These are phyloP conservation scores for Bugula neritina DNA, from an alignment of 2,888 invertebrate genomes.

Conservation along the genomic window DNA sequence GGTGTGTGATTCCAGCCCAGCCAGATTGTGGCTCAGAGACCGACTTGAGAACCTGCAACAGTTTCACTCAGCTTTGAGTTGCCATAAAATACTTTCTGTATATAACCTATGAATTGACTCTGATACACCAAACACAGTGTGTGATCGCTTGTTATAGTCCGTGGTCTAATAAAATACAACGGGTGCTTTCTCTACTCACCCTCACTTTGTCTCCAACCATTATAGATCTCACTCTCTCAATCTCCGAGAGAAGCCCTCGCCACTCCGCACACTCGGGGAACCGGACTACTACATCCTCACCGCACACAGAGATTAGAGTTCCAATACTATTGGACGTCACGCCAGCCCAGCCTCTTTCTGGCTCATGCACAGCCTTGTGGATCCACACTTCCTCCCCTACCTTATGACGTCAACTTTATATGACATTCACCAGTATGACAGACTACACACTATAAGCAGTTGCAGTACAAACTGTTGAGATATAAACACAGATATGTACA, in stretches of 20 bases:
- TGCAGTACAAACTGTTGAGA: too few relatives aligned
- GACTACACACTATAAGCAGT: too few relatives aligned
- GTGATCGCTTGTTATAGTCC: too few relatives aligned
- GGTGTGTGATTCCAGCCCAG: background rate
- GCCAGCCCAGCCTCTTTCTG: slow-evolving; percentile 17
- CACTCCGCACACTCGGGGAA: slow-evolving; percentile 14
- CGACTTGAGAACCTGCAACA: background rate
- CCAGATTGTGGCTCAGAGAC: background rate
- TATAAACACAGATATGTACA: too few relatives aligned
- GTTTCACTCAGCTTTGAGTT: too few relatives aligned
- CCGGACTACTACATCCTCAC: background rate
- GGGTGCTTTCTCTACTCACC: too few relatives aligned
- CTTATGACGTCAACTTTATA: too few relatives aligned
- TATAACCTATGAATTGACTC: too few relatives aligned
- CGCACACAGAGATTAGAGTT: background rate
- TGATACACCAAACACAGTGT: too few relatives aligned
- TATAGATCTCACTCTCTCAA: slow-evolving; percentile 1
- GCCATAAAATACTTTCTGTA: too few relatives aligned
- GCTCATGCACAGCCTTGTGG: background rate
- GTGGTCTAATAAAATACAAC: too few relatives aligned
- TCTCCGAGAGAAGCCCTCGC: background rate
- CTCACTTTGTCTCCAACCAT: slow-evolving; percentile 15
- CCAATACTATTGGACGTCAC: slow-evolving; percentile 13
- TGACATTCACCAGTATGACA: too few relatives aligned
- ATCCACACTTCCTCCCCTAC: slow-evolving; percentile 19